These are phyloP conservation scores for Seira sanloemensis DNA, from an alignment of 2,888 invertebrate species.

Conservation along the genomic window DNA sequence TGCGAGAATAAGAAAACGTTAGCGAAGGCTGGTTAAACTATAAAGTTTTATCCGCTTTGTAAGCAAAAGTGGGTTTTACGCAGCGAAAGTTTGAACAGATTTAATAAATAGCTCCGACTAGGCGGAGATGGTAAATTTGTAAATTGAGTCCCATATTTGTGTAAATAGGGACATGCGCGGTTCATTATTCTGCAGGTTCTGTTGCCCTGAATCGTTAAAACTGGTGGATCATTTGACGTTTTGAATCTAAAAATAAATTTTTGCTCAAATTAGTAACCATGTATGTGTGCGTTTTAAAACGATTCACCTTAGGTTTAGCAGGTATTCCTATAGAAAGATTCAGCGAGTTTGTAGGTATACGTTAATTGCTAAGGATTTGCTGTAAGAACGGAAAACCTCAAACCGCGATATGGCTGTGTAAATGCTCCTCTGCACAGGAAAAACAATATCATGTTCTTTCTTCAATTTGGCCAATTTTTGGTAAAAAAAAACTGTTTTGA, in stretches of 20 bases:
- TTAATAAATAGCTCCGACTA: background rate
- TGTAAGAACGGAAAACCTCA: background rate
- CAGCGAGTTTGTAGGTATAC: background rate
- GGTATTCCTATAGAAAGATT: no score
- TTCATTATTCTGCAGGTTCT: background rate
- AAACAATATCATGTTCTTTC: no score
- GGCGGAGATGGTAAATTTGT: no score
- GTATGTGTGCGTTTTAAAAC: no score
- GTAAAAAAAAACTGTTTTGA: background rate
- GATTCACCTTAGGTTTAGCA: no score
- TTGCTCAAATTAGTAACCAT: no score
- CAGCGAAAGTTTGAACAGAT: background rate
- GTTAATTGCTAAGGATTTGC: background rate
- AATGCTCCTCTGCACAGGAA: background rate
- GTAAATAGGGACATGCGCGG: background rate
- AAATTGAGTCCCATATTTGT: no score
- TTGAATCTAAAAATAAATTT: no score
- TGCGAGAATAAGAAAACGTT: no score
- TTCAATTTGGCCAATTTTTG: background rate
- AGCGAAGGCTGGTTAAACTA: no score
- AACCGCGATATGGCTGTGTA: background rate
- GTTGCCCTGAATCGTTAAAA: no score
- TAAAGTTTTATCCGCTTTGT: background rate
- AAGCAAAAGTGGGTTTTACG: background rate
- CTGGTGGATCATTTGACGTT: no score